These are phyloP conservation scores for Pelusios castaneus DNA, from an alignment of 2,113 vertebrate species.

Conservation along the genomic window DNA sequence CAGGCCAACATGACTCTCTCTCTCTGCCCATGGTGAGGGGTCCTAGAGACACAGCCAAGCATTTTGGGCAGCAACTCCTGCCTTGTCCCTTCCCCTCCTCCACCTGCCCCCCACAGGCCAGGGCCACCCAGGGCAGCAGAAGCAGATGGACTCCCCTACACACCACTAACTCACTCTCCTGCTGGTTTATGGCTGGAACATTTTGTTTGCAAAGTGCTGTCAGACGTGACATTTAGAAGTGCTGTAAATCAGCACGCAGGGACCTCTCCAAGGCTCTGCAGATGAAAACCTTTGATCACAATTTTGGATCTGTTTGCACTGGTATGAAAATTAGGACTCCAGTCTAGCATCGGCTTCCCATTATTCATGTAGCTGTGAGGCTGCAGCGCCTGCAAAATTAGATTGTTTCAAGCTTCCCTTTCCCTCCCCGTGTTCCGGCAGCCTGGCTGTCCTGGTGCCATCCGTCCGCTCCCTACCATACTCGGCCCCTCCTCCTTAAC, in stretches of 20 bases:
- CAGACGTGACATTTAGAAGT: slow-evolving; percentile 72
- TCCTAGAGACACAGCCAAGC: not conserved
- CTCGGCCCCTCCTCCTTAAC: not conserved
- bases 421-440: slow-evolving; percentile 17
- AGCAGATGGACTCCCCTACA: not conserved
- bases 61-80: not conserved
- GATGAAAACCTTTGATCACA: slow-evolving; percentile 78
- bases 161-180: slow-evolving; percentile 11
- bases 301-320: slow-evolving; percentile 76
- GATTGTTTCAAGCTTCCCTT: slow-evolving; percentile 62
- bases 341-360: slow-evolving; percentile 72
- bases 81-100: not conserved
- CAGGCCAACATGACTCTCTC: not conserved
- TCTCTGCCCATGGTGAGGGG: not conserved
- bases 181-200: slow-evolving; percentile 66
- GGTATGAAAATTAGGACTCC: slow-evolving; percentile 75
- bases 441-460: not conserved
- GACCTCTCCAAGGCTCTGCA: slow-evolving; percentile 60
- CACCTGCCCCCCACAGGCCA: not conserved
- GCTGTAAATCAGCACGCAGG: slow-evolving; percentile 68
- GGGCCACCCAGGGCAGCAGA: not conserved
- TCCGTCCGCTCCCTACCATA: not conserved
- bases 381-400: slow-evolving; percentile 55
- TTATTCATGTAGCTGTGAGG: slow-evolving; percentile 71
- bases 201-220: slow-evolving; percentile 72